Base-by-base conservation (phyloP, 2,113 vertebrate species). In the Hyaena hyaena region DNA sequence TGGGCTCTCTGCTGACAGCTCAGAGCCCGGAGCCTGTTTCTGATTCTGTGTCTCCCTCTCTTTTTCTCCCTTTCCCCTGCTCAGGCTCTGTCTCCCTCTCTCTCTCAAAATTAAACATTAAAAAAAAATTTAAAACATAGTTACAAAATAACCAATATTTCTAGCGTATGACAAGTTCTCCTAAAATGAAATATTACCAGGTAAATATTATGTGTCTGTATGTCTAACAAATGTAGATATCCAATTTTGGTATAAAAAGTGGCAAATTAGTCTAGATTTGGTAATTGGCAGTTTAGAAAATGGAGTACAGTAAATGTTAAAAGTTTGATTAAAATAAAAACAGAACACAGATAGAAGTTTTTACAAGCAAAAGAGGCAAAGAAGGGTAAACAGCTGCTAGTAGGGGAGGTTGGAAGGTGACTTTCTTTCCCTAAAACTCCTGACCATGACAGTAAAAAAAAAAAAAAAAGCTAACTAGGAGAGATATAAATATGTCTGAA, bases 231-330 rank as follows among this genome's bases (percentile, higher is more conserved):
- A 35, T 50, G 6, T 31, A 83, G 31, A 68, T 35, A 43, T 88
- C 88, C n/a, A 69, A 66, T 43, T 89, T 77, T 91, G 84, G 28
- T 61, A 39, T 82, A 19, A 96, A 89, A 97, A 96, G 86, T 71
- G 43, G 2, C 24, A 79, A n/a, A 79, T 93, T 24, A 31, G 33
- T 81, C n/a, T 92, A 87, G 10, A 35, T 81, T 24, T 66, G 6
- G 9, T 48, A 90, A 81, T 91, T 93, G 71, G 6, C 3, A 95
- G 43, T 87, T 63, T 65, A 63, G 5, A 24, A 86, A 96, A 92
- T 65, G 35, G 2, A 92, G 7, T 95, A 39, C 0, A 90, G 74
- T 87, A 83, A 68, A 87, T 80, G 28, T 73, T 89, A 53, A 83
- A 89, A 77, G 23, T 89, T 61, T 82, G 39, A 80, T 48, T 14